Conservation (phyloP, 2,113 vertebrate species). For the Eupsittula cactorum region DNA sequence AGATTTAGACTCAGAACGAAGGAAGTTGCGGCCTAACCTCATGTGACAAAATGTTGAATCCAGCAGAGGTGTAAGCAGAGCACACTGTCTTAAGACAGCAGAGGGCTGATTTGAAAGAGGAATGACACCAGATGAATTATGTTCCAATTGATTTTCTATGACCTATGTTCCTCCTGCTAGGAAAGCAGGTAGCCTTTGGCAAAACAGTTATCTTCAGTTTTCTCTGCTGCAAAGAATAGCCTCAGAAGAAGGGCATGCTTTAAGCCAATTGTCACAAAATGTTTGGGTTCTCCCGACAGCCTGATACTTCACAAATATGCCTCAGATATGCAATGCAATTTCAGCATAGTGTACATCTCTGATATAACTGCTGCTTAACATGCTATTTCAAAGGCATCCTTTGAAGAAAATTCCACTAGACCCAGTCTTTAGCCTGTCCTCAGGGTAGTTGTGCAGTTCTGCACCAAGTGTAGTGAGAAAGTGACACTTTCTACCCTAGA, state of each 20-base stretch:
- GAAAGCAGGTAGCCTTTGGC: background rate
- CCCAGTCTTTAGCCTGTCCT: background rate
- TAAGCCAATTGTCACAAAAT: background rate
- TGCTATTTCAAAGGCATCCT: background rate
- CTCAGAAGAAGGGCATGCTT: background rate
- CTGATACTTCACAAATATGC: background rate
- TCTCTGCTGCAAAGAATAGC: background rate
- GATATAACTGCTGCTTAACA: background rate
- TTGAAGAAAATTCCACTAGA: background rate
- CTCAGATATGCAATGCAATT: background rate
- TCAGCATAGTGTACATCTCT: background rate
- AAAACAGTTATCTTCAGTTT: background rate
- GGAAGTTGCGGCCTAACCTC: background rate
- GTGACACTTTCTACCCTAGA: background rate
- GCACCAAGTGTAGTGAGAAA: background rate
- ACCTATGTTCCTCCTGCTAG: background rate
- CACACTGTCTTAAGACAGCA: background rate
- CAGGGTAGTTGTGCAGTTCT: background rate
- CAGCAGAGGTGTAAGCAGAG: background rate
- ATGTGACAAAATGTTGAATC: background rate
- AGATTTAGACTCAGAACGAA: background rate
- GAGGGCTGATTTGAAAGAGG: background rate
- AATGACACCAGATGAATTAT: background rate
- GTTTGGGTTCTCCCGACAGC: background rate
- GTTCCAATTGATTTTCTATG: background rate